These are phyloP conservation scores for Masnerella sp. DNA, from an alignment of 2,888 invertebrate genomes.

Conservation along the genomic window DNA sequence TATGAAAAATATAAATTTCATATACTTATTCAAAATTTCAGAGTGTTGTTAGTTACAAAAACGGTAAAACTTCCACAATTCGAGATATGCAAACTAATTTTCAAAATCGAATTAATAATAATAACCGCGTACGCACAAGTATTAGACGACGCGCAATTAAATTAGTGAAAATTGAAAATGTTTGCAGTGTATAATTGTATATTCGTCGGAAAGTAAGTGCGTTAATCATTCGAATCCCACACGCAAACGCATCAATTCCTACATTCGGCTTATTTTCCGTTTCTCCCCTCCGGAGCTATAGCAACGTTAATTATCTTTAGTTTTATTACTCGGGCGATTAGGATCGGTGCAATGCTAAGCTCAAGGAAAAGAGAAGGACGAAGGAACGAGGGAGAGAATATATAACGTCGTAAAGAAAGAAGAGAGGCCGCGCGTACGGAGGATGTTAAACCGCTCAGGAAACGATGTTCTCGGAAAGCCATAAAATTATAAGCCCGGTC, in stretches of 20 bases:
- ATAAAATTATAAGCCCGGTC: slow-evolving; percentile 72
- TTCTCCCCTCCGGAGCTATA: slow-evolving; percentile 64
- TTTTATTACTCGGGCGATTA: slow-evolving; percentile 73
- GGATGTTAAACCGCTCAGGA: slow-evolving; percentile 45
- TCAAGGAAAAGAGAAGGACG: slow-evolving; percentile 61
- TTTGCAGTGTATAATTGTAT: too few relatives aligned
- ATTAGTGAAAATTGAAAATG: too few relatives aligned
- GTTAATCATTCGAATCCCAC: slow-evolving; percentile 21
- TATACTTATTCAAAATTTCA: too few relatives aligned
- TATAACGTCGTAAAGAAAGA: slow-evolving; percentile 50
- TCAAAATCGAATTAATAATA: too few relatives aligned
- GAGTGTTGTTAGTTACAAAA: too few relatives aligned
- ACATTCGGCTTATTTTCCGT: slow-evolving; percentile 31
- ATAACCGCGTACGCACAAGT: too few relatives aligned
- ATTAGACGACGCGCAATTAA: too few relatives aligned
- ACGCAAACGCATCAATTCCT: slow-evolving; percentile 41
- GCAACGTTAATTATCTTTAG: slow-evolving; percentile 71
- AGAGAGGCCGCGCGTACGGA: slow-evolving; percentile 38
- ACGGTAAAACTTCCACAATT: too few relatives aligned
- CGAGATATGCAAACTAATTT: too few relatives aligned
- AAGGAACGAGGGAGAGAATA: slow-evolving; percentile 64
- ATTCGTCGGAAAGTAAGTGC: too few relatives aligned
- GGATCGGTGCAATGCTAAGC: slow-evolving; percentile 67
- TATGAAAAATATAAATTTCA: too few relatives aligned
- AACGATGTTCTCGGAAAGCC: slow-evolving; percentile 64